Evolutionary conservation across 92 coral and sea anemone species (phyloP).

Genomic region (Palythoa caribaeorum): DNA sequence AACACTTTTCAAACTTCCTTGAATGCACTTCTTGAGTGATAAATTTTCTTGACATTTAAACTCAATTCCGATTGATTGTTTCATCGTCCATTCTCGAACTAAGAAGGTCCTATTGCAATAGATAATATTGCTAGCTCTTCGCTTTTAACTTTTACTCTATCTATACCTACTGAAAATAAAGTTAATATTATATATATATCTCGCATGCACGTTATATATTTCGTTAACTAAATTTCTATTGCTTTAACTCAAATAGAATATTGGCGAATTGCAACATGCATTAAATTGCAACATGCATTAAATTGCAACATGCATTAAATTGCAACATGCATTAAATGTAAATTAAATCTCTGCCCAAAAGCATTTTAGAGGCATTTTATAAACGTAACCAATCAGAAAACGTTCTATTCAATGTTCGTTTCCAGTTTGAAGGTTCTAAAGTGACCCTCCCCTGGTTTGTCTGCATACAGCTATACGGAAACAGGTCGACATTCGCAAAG

Average conservation of each 20-base stretch:
- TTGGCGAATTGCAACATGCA: neutral
- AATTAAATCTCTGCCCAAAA: neutral
- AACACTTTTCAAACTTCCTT: neutral
- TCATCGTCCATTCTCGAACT: neutral
- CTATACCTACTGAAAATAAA: neutral
- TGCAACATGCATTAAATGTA: neutral
- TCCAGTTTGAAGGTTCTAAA: neutral
- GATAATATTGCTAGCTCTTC: neutral
- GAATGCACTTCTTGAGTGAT: neutral
- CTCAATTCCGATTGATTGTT: neutral
- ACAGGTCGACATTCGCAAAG: too few relatives aligned
- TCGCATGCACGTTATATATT: neutral
- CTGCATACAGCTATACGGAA: too few relatives aligned
- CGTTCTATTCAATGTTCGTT: neutral
- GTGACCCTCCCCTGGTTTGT: neutral
- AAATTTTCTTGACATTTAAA: neutral
- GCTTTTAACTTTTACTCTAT: neutral
- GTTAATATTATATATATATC: neutral
- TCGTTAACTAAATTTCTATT: neutral
- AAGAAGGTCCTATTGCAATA: neutral
- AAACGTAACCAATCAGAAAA: neutral
- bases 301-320: neutral
- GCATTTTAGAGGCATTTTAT: neutral
- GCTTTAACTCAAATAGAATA: neutral
- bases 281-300: neutral